phyloP scores from a whole-genome alignment of 2,113 vertebrate species.

The Peucedramus taeniatus region DNA sequence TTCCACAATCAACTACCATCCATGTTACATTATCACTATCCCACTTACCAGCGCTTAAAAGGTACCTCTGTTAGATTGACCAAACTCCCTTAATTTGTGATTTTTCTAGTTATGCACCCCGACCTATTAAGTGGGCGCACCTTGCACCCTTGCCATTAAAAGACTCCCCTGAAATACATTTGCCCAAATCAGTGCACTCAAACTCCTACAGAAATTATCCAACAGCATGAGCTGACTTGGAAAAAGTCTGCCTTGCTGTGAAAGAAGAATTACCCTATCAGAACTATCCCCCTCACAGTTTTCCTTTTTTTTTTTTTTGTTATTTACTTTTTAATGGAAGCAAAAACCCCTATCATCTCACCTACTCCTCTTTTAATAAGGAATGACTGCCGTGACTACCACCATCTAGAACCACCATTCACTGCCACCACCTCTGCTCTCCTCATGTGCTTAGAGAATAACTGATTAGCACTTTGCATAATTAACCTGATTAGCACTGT shows the following conservation, averaged over 20 bases:
- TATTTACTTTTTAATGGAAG: constrained; percentile 63
- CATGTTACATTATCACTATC: neutral
- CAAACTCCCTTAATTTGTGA: constrained; percentile 43
- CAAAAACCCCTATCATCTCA: constrained; percentile 70
- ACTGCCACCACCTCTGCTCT: constrained; percentile 83
- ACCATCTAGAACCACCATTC: constrained; percentile 79
- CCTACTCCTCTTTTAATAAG: constrained; percentile 77
- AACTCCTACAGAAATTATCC: constrained; percentile 61
- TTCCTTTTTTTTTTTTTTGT: neutral
- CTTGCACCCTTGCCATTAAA: constrained; percentile 49
- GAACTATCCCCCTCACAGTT: constrained; percentile 49
- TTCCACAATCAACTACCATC: neutral
- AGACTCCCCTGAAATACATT: constrained; percentile 36
- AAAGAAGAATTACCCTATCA: constrained; percentile 44
- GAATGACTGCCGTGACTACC: constrained; percentile 82
- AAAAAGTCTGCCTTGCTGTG: constrained; percentile 64
- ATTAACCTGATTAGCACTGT: constrained; percentile 89
- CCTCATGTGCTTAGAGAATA: constrained; percentile 83
- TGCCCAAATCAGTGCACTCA: constrained; percentile 61
- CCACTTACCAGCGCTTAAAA: neutral
- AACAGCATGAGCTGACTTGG: constrained; percentile 56
- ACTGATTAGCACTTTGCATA: constrained; percentile 90
- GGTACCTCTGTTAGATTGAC: constrained; percentile 26
- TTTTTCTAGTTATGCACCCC: constrained; percentile 40
- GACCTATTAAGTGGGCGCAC: constrained; percentile 21